phyloP scores from a whole-genome alignment of 2,797 vertebrate genomes.

The Brachymystax lenok region DNA sequence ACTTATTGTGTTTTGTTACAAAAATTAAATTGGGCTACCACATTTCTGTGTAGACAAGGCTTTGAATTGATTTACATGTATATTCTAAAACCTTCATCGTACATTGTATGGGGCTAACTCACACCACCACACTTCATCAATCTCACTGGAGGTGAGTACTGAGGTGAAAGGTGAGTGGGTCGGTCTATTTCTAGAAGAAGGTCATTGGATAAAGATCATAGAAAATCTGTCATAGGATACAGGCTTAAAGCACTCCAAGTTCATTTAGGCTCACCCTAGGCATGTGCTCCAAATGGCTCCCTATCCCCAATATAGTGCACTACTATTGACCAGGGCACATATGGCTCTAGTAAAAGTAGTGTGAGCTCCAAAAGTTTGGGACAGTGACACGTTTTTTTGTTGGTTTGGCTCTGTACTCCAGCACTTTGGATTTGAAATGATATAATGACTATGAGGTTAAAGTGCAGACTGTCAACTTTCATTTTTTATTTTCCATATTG shows the following conservation, averaged over 20 bases:
- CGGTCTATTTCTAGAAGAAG: background rate
- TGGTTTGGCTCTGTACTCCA: too few relatives aligned
- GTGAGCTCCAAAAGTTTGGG: too few relatives aligned
- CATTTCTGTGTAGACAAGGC: constrained; percentile 30
- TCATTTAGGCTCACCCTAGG: background rate
- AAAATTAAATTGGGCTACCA: constrained; percentile 53
- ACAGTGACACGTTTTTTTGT: too few relatives aligned
- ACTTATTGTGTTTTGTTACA: constrained; percentile 41
- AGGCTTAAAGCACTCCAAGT: background rate
- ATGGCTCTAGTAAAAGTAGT: too few relatives aligned
- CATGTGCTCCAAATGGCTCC: too few relatives aligned
- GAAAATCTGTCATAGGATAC: background rate
- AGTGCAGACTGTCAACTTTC: too few relatives aligned
- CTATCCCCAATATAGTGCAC: too few relatives aligned
- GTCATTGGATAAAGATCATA: constrained; percentile 4
- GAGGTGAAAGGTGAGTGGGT: too few relatives aligned
- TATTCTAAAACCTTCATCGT: background rate
- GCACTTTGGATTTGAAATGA: too few relatives aligned
- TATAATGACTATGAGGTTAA: too few relatives aligned
- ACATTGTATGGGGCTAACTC: background rate
- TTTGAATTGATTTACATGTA: background rate
- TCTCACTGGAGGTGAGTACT: background rate
- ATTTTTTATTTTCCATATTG: too few relatives aligned
- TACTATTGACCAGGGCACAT: too few relatives aligned
- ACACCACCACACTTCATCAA: background rate